Percentiles rank a stretch among this genome's conserved stretches.
These are phyloP conservation scores for Latrodectus elegans DNA, from an alignment of 2,888 invertebrate species.

Conservation along the genomic window DNA sequence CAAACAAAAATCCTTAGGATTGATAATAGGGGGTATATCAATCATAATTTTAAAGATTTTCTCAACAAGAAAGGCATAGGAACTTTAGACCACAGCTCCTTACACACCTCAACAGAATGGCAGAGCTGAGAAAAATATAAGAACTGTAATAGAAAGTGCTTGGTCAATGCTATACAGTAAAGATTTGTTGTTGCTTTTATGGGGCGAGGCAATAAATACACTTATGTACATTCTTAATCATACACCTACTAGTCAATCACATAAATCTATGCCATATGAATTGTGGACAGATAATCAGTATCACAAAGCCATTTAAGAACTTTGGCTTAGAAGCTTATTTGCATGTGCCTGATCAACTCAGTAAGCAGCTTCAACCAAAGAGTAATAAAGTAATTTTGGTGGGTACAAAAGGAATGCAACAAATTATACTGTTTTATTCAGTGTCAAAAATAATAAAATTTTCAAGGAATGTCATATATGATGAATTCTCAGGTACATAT, in stretches of 20 bases:
- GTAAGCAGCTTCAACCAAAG: too few relatives aligned
- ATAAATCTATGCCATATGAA: too few relatives aligned
- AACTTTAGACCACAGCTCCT: slow-evolving; percentile 50
- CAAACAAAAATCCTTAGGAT: background rate
- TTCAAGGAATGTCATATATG: too few relatives aligned
- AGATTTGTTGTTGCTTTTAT: background rate
- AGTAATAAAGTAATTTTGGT: too few relatives aligned
- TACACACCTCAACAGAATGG: slow-evolving; percentile 71
- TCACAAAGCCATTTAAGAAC: too few relatives aligned
- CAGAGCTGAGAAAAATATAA: slow-evolving; percentile 3
- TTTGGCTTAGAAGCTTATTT: too few relatives aligned
- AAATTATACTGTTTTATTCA: too few relatives aligned
- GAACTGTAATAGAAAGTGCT: slow-evolving; percentile 6
- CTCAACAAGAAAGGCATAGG: background rate
- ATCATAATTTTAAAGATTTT: background rate
- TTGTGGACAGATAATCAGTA: too few relatives aligned
- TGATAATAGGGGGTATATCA: background rate
- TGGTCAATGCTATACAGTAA: background rate
- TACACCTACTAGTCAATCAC: background rate
- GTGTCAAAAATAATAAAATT: too few relatives aligned
- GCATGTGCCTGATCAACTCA: too few relatives aligned
- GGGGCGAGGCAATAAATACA: slow-evolving; percentile 28
- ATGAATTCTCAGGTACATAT: slow-evolving; percentile 61
- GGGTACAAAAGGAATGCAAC: too few relatives aligned
- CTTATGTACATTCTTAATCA: slow-evolving; percentile 35